A percentile compares a stretch with the other conserved stretches of the same genome.
phyloP scores from a whole-genome alignment of 1,140 invertebrate genomes.

The Drosophila lini region DNA sequence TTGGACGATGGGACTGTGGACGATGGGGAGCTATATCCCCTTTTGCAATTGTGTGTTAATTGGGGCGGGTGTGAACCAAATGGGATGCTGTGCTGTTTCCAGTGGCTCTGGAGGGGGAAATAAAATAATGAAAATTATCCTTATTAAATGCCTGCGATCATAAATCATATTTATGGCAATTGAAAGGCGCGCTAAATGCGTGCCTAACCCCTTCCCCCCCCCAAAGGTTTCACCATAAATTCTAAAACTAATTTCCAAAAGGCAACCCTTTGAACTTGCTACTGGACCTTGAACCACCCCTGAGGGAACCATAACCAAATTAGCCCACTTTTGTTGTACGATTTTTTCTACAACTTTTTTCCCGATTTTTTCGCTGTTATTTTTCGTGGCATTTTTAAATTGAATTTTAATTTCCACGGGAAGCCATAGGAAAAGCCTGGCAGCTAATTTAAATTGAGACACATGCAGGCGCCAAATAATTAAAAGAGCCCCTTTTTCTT shows the following conservation, averaged over 20 bases:
- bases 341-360: slow-evolving; percentile 38
- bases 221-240: slow-evolving; percentile 54
- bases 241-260: slow-evolving; percentile 72
- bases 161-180: slow-evolving; percentile 83
- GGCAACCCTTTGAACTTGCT: slow-evolving; percentile 74
- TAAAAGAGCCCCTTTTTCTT: slow-evolving; percentile 66
- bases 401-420: slow-evolving; percentile 75
- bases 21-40: slow-evolving; percentile 15
- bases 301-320: slow-evolving; percentile 53
- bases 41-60: slow-evolving; percentile 48
- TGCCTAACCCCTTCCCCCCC: not conserved
- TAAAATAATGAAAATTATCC: slow-evolving; percentile 67
- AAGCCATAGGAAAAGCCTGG: slow-evolving; percentile 41
- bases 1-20: not conserved
- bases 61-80: slow-evolving; percentile 52
- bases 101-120: slow-evolving; percentile 10
- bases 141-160: slow-evolving; percentile 74
- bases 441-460: slow-evolving; percentile 82
- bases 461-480: slow-evolving; percentile 81
- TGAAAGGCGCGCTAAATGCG: slow-evolving; percentile 68
- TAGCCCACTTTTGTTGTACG: slow-evolving; percentile 72
- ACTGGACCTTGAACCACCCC: slow-evolving; percentile 28
- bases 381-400: slow-evolving; percentile 81
- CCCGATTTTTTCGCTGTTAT: slow-evolving; percentile 47
- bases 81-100: slow-evolving; percentile 28